Evolutionary conservation across 2,113 vertebrate genomes (phyloP), one percentile per base, ranked within the genome.

Genomic region (Uropsilus gracilis): DNA sequence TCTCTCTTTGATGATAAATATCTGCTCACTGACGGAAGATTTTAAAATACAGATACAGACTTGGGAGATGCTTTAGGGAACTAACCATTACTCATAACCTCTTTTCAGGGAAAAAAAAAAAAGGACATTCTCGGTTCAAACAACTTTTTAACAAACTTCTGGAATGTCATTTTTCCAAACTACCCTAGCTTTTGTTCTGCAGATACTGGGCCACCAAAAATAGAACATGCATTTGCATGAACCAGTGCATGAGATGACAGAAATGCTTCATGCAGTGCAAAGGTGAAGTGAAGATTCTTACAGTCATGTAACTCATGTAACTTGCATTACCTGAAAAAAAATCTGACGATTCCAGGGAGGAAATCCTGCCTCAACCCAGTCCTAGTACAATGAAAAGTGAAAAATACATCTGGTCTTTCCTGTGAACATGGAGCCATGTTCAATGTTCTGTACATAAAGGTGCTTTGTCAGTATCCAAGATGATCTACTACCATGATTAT

Each of bases 381-480:
- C 39, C 85, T 59, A 50, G 72, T 83, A 59, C 89, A 95, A 95
- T 59, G 81, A 88, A 92, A 92, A 92, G 63, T 75, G 69, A 96
- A 88, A 94, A 91, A 39, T 28, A 73, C 77, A 86, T 50, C 39
- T 83, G 57, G 64, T 59, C 32, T 42, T 28, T n/a, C 28, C 37
- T 34, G 48, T 30, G 82, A 91, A 84, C 7, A 12, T 0, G 24
- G 87, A 26, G 8, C 44, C 30, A 26, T 48, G n/a, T 59, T 69
- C 63, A 64, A 11, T 32, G 16, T 50, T 28, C 22, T 22, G 5
- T 7, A 14, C 1, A 46, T 10, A 17, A 69, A 91, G 84, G 34
- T 72, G n/a, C n/a, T 20, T 71, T 39, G 3, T 8, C 57, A 72
- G 44, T n/a, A 44, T 39, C 20, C 4, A 37, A 64, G 26, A 24